Base-by-base conservation (phyloP, 1,140 invertebrate species). In the Ephestia elutella region DNA sequence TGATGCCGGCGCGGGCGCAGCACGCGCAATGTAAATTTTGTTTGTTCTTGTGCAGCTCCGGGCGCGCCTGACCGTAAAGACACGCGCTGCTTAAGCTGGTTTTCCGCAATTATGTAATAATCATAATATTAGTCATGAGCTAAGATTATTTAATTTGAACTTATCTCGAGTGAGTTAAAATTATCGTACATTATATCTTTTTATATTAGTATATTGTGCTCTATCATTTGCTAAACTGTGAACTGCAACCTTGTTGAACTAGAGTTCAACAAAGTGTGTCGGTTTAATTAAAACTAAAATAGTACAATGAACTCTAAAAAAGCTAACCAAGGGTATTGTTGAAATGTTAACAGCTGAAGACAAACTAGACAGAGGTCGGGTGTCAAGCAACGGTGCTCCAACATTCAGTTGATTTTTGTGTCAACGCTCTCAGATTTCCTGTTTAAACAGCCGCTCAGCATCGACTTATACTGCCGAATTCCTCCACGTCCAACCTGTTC, bases 11-110 rank as follows among this genome's bases (percentile, higher is more conserved):
- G 21, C 21, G 7, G 21, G 21, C 21, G 21, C 21, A 25, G 30
- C 38, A 48, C 49, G 28, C 56, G 55, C 50, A 53, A 53, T 53
- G 18, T 53, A 53, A 53, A 53, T 53, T 53, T 25, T 53, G 50
- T 53, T 53, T 53, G 50, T 53, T 53, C 50, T 53, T 53, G 32
- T 9, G 50, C 30, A 38, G n/a, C n/a, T n/a, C n/a, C 51, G 44
- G 62, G 63, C 64, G 62, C 62, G 68, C 68, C 70, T 72, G 71
- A 75, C 78, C 71, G 71, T 80, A 70, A 69, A 72, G 63, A 66
- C 68, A 77, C 70, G 69, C 68, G 67, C 65, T 60, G 53, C 57
- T 74, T 63, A 67, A 65, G 65, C 71, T 61, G 50, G 51, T 66
- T 64, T 72, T 71, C 67, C 60, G 64, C 62, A 70, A 71, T 71